Base-by-base conservation (phyloP, 53 echinoderm and acorn worm genomes). In the Temnopleurus reevesii region DNA sequence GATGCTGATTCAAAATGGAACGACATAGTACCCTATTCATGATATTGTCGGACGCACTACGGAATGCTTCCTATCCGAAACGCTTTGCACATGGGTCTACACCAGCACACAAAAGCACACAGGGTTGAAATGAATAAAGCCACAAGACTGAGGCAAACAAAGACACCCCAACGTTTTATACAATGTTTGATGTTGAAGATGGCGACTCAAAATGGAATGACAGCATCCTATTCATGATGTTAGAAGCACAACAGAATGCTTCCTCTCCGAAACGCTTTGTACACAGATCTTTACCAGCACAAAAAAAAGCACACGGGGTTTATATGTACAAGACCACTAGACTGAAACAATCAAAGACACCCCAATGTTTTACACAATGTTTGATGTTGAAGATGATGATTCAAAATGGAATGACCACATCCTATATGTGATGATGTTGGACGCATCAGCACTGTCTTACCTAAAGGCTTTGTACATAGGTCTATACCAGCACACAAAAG, bases 221-320 rank as follows among this genome's bases (percentile, higher is more conserved):
- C n/a, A n/a, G n/a, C n/a, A n/a, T n/a, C n/a, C n/a, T n/a, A n/a
- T n/a, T n/a, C n/a, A n/a, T n/a, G n/a, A n/a, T n/a, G n/a, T n/a
- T n/a, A n/a, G n/a, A n/a, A n/a, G n/a, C n/a, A n/a, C n/a, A n/a
- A n/a, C n/a, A n/a, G n/a, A n/a, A n/a, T n/a, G n/a, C n/a, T n/a
- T n/a, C n/a, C n/a, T n/a, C n/a, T n/a, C 97, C 97, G 95, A 91
- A 97, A 97, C 24, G 97, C 95, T 54, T 95, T 97, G 86, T 97
- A 97, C 85, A 97, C 47, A 17, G 97, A 91, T 45, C 97, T 89
- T 56, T 92, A 95, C 97, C 97, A 97, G 79, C 97, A 97, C 29
- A 91, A 58, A 81, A n/a, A n/a, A 95, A 93, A 17, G 97, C 86
- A 54, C 97, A 93, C 17, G 97, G 93, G 12, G 55, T 71, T 59